Percentiles rank a stretch among this genome's conserved stretches.
phyloP scores from a whole-genome alignment of 1,140 invertebrate species.

The Calephelis nemesis region DNA sequence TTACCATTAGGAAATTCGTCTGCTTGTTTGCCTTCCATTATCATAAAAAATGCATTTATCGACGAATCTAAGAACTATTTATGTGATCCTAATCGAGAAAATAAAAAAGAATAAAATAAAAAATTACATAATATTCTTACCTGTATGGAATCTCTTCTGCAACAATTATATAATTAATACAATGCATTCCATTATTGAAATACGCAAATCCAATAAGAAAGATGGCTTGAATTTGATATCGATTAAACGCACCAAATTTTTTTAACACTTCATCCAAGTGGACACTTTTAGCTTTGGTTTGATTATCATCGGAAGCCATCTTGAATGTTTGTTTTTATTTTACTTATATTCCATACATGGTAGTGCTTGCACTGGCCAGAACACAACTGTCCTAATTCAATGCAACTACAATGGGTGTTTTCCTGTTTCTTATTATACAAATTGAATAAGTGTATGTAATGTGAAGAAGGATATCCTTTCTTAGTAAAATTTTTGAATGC shows the following conservation, averaged over 20 bases:
- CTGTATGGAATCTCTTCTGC: slow-evolving; percentile 39
- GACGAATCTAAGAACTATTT: too few relatives aligned
- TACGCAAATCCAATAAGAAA: slow-evolving; percentile 39
- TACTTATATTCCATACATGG: neutral
- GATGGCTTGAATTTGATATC: slow-evolving; percentile 36
- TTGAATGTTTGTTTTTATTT: slow-evolving; percentile 2
- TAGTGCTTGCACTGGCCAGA: neutral
- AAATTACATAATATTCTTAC: slow-evolving; percentile 15
- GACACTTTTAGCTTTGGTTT: slow-evolving; percentile 22
- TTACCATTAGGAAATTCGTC: too few relatives aligned
- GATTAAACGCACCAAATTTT: slow-evolving; percentile 33
- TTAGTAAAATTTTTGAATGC: neutral
- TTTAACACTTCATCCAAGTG: slow-evolving; percentile 39
- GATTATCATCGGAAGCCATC: slow-evolving; percentile 20
- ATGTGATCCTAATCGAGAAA: too few relatives aligned
- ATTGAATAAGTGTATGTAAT: slow-evolving; percentile 1
- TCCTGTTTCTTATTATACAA: slow-evolving; percentile 1
- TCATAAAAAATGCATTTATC: too few relatives aligned
- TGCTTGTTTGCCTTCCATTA: too few relatives aligned
- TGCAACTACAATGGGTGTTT: neutral
- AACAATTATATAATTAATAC: slow-evolving; percentile 38
- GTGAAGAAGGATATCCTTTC: neutral
- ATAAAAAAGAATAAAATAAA: neutral
- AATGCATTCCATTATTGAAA: slow-evolving; percentile 42
- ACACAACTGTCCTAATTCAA: neutral